Conservation (phyloP, 2,113 vertebrate genomes). For the Austrofundulus limnaeus region DNA sequence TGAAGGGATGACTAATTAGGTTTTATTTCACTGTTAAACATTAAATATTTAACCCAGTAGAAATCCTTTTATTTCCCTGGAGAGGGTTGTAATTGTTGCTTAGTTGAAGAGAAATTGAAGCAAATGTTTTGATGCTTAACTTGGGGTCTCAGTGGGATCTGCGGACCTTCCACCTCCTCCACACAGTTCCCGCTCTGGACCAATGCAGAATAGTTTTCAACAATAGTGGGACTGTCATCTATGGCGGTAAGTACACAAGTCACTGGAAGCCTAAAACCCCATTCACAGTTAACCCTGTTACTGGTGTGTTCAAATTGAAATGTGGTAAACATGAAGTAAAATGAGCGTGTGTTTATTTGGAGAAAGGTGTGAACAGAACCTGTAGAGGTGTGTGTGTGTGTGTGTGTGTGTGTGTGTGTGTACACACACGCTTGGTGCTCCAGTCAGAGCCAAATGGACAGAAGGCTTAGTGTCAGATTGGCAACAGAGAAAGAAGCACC, state of each 20-base stretch:
- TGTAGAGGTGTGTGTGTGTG: conserved; percentile 7
- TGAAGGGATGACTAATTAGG: conserved; percentile 11
- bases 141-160: conserved; percentile 89
- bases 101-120: conserved; percentile 15
- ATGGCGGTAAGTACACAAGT: conserved; percentile 86
- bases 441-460: conserved; percentile 56
- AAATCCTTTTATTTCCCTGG: conserved; percentile 24
- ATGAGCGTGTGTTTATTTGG: conserved; percentile 40
- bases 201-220: conserved; percentile 99
- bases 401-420: not conserved
- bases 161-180: conserved; percentile 94
- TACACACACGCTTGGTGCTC: conserved; percentile 24
- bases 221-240: conserved; percentile 97
- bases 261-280: conserved; percentile 7
- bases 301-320: conserved; percentile 37
- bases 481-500: conserved; percentile 53
- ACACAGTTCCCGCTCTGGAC: conserved; percentile 96
- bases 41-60: conserved; percentile 53
- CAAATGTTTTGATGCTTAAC: conserved; percentile 76
- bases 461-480: conserved; percentile 40
- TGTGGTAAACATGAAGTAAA: conserved; percentile 29
- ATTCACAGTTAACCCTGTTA: conserved; percentile 35
- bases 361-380: conserved; percentile 51
- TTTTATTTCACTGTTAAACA: conserved; percentile 39
- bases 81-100: conserved; percentile 22